Conservation (phyloP, 2,797 vertebrate genomes). For the Mastacembelus armatus region DNA sequence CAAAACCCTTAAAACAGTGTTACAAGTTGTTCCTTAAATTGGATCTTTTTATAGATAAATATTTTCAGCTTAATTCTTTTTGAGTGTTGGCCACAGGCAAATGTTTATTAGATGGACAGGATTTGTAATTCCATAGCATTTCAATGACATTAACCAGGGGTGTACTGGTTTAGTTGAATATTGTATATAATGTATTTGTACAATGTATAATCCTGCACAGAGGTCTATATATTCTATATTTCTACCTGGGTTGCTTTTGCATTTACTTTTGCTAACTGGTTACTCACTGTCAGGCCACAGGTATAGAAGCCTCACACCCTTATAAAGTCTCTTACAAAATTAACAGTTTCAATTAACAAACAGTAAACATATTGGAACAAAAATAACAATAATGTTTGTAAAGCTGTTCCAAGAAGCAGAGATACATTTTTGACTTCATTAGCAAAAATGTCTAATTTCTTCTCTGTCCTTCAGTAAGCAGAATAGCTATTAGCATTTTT, state of each 20-base stretch:
- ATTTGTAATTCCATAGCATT: too few species aligned
- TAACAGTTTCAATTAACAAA: not conserved
- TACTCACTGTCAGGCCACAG: too few species aligned
- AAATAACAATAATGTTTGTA: not conserved
- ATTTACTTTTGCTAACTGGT: too few species aligned
- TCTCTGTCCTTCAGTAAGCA: not conserved
- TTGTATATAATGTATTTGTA: too few species aligned
- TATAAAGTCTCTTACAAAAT: not conserved
- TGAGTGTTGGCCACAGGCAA: too few species aligned
- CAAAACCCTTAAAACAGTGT: too few species aligned
- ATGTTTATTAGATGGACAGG: too few species aligned
- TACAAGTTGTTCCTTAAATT: too few species aligned
- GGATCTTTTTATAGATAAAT: too few species aligned
- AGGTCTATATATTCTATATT: not conserved
- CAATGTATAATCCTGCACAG: not conserved
- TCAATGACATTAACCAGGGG: too few species aligned
- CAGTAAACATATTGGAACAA: not conserved
- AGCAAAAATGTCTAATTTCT: not conserved
- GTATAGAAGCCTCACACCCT: not conserved
- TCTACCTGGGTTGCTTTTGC: not conserved
- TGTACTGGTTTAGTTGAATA: too few species aligned
- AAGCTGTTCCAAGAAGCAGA: not conserved
- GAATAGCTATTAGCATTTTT: not conserved
- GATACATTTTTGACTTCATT: not conserved
- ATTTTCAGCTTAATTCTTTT: too few species aligned